Evolutionary conservation across 1,140 invertebrate species (phyloP).

Genomic region (Arion vulgaris): DNA sequence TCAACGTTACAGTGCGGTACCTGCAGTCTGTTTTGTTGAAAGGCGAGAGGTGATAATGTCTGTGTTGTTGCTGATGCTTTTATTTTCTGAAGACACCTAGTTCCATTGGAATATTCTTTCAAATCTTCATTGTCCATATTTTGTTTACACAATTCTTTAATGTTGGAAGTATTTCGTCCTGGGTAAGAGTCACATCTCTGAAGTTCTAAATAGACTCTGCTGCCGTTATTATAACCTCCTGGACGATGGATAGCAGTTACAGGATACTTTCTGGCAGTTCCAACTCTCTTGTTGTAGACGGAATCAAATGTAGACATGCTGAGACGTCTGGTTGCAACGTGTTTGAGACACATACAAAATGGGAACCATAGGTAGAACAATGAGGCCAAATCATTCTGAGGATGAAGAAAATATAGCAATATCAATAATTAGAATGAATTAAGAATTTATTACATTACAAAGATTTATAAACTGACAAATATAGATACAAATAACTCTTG

Average conservation of each 20-base stretch:
- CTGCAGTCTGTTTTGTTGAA: not conserved
- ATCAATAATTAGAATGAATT: no score
- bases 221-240: not conserved
- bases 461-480: no score
- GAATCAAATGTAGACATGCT: conserved; percentile 41
- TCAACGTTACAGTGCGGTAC: not conserved
- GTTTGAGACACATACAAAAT: conserved; percentile 48
- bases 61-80: not conserved
- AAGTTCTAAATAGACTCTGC: conserved; percentile 7
- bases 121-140: not conserved
- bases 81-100: not conserved
- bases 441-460: no score
- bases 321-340: conserved; percentile 35
- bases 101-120: not conserved
- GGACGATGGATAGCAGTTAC: not conserved
- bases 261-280: not conserved
- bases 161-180: not conserved
- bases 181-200: not conserved
- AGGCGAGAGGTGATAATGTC: not conserved
- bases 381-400: conserved; percentile 43
- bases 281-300: not conserved
- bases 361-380: conserved; percentile 43
- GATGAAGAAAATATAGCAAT: not conserved
- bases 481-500: no score
- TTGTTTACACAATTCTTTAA: conserved; percentile 6